phyloP scores from a whole-genome alignment of 2,797 vertebrate species.

The Bovichtus diacanthus region DNA sequence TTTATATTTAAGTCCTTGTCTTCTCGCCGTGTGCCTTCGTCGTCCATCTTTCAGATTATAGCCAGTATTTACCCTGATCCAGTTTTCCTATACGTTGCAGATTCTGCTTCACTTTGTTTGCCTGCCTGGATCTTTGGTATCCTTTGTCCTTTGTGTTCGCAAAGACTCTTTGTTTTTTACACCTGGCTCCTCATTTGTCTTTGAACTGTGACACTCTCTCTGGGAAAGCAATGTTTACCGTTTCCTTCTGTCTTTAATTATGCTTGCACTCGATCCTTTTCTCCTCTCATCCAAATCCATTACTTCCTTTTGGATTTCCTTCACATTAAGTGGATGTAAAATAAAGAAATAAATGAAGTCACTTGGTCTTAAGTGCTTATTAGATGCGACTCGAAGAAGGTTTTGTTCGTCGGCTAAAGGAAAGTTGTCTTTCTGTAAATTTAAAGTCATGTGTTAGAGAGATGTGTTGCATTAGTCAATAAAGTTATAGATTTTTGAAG shows the following conservation, averaged over 20 bases:
- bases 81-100: too few relatives aligned
- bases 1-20: too few relatives aligned
- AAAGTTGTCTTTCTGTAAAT: not conserved
- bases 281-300: conserved; percentile 7
- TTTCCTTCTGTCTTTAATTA: not conserved
- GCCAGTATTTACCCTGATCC: too few relatives aligned
- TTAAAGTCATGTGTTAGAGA: not conserved
- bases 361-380: not conserved
- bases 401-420: not conserved
- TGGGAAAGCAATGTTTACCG: not conserved
- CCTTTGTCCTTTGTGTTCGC: too few relatives aligned
- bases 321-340: not conserved
- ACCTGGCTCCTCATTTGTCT: too few relatives aligned
- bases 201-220: too few relatives aligned
- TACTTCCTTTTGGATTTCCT: not conserved
- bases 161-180: too few relatives aligned
- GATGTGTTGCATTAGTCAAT: not conserved
- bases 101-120: too few relatives aligned
- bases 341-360: not conserved
- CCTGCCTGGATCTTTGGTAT: too few relatives aligned
- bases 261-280: not conserved
- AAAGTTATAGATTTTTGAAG: not conserved
- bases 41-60: too few relatives aligned
- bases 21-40: too few relatives aligned
- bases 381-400: not conserved